Evolutionary conservation across 1,140 invertebrate genomes (phyloP).

Genomic region (Dendroctonus valens): DNA sequence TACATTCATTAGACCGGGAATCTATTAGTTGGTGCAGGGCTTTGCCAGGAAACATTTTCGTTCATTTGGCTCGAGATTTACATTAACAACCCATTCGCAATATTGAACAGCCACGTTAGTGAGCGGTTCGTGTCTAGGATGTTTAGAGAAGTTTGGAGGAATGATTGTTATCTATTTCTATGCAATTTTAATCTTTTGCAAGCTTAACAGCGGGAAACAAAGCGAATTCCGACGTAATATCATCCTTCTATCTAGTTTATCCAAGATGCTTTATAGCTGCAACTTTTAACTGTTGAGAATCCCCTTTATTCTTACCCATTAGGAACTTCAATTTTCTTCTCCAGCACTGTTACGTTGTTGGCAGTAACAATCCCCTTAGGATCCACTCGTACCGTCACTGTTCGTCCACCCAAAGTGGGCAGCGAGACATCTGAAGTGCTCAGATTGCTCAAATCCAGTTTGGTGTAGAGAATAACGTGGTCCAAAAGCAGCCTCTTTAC

Average conservation of each 20-base stretch:
- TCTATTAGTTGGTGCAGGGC: neutral
- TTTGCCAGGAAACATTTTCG: no score
- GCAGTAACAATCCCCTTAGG: conserved; percentile 50
- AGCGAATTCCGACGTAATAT: no score
- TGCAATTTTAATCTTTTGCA: no score
- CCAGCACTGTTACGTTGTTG: conserved; percentile 52
- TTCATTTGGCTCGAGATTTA: no score
- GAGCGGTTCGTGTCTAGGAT: no score
- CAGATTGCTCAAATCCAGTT: conserved; percentile 48
- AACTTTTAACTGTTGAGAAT: neutral
- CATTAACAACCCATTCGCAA: no score
- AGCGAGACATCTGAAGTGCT: conserved; percentile 51
- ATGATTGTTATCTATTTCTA: no score
- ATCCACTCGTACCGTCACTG: conserved; percentile 51
- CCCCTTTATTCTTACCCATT: conserved; percentile 41
- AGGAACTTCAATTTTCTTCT: conserved; percentile 49
- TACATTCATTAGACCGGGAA: neutral
- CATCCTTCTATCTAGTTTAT: no score
- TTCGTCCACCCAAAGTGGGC: conserved; percentile 55
- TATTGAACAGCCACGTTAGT: no score
- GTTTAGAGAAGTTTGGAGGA: no score
- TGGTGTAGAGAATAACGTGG: conserved; percentile 55
- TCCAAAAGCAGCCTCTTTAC: conserved; percentile 58
- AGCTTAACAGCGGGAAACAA: no score
- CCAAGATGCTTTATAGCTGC: no score